Percentiles rank a stretch among this genome's conserved stretches.
Conservation (phyloP, 2,797 vertebrate species). For the Sebastes baramenuke region DNA sequence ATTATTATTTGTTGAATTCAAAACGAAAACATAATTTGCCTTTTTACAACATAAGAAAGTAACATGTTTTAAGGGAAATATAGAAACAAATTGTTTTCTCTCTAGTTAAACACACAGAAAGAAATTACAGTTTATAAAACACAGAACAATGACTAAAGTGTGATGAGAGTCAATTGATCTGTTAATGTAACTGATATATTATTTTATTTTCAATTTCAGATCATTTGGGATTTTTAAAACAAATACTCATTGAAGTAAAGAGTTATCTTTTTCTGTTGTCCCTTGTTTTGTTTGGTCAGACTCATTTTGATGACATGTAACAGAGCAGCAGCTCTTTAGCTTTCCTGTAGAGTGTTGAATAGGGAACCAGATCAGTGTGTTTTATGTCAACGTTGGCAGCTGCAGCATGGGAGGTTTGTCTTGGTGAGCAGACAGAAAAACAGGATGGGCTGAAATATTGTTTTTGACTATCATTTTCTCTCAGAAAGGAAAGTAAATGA, state of each 20-base stretch:
- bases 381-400: constrained; percentile 44
- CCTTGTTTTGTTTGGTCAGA: constrained; percentile 4
- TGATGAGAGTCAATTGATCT: too few species aligned
- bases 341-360: constrained; percentile 8
- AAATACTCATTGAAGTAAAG: not conserved
- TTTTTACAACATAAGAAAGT: not conserved
- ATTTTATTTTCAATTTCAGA: not conserved
- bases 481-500: not conserved
- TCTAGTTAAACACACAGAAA: not conserved
- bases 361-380: constrained; percentile 7
- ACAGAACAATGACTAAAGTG: not conserved
- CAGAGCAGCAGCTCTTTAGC: not conserved
- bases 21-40: not conserved
- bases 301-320: not conserved
- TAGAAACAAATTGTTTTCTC: not conserved
- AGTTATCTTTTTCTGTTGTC: not conserved
- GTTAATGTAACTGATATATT: too few species aligned
- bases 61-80: not conserved
- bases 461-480: constrained; percentile 30
- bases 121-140: not conserved
- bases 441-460: constrained; percentile 57
- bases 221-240: not conserved
- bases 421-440: constrained; percentile 52
- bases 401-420: constrained; percentile 18
- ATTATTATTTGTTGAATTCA: not conserved